A percentile compares a stretch with the other conserved stretches of the same genome.
Evolutionary conservation across 2,113 vertebrate species (phyloP).

Genomic region (Gracilinanus agilis): DNA sequence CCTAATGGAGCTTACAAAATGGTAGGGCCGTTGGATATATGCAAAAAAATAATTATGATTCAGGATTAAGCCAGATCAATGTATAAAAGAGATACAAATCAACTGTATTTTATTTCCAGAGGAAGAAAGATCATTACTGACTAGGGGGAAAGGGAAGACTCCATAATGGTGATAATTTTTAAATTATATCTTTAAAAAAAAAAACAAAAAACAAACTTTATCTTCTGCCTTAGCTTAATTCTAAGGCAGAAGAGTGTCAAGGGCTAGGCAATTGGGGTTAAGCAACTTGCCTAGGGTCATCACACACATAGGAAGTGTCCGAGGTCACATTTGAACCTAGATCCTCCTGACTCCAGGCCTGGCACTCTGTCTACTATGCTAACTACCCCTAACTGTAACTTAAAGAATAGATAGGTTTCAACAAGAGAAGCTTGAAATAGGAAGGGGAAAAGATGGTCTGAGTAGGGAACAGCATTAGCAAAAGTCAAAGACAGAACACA

Average conservation of each 20-base stretch:
- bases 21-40: background rate
- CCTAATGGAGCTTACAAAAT: background rate
- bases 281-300: no score
- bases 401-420: background rate
- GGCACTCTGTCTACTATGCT: no score
- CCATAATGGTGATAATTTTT: background rate
- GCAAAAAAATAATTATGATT: background rate
- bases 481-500: background rate
- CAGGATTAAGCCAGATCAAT: background rate
- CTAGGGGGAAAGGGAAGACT: background rate
- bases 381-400: background rate
- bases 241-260: no score
- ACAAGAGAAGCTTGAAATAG: background rate
- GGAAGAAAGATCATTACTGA: background rate
- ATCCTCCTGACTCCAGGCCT: no score
- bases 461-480: background rate
- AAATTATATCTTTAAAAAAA: no score
- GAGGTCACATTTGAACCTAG: no score
- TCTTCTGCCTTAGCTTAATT: no score
- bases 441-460: background rate
- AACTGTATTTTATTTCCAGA: background rate
- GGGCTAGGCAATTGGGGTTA: no score
- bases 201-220: no score
- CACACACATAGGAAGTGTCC: no score
- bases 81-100: background rate